These are phyloP conservation scores for Thoracochromis brauschi DNA, from an alignment of 2,113 vertebrate species.

Conservation along the genomic window DNA sequence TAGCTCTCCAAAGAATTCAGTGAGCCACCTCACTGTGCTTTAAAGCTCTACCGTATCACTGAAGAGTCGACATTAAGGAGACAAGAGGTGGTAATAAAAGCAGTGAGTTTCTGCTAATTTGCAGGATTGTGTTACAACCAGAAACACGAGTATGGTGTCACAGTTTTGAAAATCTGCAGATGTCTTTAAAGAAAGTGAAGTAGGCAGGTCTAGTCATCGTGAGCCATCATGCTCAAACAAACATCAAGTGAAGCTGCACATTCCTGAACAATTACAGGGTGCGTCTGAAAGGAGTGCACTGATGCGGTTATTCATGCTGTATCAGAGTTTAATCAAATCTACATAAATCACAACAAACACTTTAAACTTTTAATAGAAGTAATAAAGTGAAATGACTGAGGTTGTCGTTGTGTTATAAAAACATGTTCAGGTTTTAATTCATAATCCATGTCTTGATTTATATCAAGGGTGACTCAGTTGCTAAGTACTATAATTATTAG, in stretches of 20 bases:
- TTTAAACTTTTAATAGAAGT: neutral
- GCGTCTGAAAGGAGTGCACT: neutral
- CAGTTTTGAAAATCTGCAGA: neutral
- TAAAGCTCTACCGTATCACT: neutral
- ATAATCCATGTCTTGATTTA: neutral
- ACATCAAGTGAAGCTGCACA: neutral
- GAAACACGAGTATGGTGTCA: neutral
- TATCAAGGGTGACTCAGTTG: neutral
- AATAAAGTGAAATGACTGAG: neutral
- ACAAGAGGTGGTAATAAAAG: neutral
- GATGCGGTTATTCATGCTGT: neutral
- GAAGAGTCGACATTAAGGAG: neutral
- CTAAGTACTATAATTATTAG: neutral
- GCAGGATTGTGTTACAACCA: neutral
- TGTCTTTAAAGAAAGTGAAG: neutral
- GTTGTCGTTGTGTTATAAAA: neutral
- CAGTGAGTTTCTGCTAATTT: neutral
- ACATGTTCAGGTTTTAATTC: neutral
- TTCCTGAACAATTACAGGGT: neutral
- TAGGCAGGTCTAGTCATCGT: neutral
- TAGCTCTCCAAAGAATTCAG: neutral
- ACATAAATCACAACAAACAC: neutral
- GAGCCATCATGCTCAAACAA: slow-evolving; percentile 2
- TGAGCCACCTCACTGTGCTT: neutral
- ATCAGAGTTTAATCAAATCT: neutral